phyloP scores from a whole-genome alignment of 2,113 vertebrate genomes.

The Pogonocichla stellata region DNA sequence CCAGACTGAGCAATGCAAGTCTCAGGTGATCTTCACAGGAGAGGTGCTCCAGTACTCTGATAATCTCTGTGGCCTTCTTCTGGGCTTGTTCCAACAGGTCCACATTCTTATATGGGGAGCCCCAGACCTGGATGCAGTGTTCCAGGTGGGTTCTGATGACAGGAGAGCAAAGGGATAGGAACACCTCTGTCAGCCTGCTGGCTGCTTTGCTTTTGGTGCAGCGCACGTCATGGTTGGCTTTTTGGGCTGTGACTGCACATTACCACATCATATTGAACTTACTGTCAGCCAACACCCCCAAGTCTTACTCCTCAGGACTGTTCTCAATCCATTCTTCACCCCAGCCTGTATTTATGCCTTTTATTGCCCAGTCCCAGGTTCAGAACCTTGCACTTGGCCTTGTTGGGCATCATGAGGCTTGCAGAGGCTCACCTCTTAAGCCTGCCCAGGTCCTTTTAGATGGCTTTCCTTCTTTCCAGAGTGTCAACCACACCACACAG shows the following conservation, averaged over 20 bases:
- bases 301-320: neutral
- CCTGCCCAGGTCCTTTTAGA: neutral
- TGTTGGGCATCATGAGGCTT: neutral
- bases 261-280: neutral
- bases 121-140: neutral
- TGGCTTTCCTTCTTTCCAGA: neutral
- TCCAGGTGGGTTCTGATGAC: neutral
- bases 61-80: neutral
- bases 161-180: neutral
- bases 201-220: neutral
- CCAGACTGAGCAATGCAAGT: neutral
- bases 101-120: neutral
- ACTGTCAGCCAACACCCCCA: rapidly evolving
- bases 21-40: neutral
- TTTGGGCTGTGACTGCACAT: neutral
- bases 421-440: neutral
- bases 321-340: neutral
- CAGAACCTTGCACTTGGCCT: neutral
- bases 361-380: neutral
- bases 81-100: neutral
- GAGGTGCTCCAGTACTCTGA: neutral
- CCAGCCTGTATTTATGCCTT: neutral
- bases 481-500: no score
- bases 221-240: neutral
- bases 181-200: rapidly evolving